Conservation (phyloP, 2,113 vertebrate genomes). For the Coregonus clupeaformis region DNA sequence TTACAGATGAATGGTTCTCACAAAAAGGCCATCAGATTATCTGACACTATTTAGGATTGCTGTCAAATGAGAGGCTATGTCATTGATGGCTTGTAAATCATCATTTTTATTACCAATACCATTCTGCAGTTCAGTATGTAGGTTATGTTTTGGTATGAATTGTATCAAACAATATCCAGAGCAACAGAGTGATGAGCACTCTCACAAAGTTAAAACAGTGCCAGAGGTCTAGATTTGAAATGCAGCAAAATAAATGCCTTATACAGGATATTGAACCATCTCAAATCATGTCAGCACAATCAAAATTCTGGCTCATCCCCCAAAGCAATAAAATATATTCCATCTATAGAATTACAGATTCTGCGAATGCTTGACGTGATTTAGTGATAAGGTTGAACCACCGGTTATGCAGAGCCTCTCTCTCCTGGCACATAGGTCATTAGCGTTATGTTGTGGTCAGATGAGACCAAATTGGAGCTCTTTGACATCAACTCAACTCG, state of each 20-base stretch:
- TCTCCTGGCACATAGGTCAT: no score
- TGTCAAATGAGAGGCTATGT: constrained; percentile 29
- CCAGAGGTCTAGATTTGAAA: constrained; percentile 1
- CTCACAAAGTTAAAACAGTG: neutral
- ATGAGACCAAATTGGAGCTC: no score
- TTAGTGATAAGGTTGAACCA: no score
- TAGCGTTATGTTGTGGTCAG: no score
- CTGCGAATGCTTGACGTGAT: constrained; percentile 27
- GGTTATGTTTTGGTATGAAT: neutral
- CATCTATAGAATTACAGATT: constrained; percentile 28
- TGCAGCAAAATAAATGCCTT: constrained; percentile 29
- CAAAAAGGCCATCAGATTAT: constrained; percentile 64
- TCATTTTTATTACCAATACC: neutral
- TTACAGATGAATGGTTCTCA: constrained; percentile 62
- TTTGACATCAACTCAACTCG: no score
- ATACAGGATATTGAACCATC: constrained; percentile 50
- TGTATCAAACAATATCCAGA: neutral
- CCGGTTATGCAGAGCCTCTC: no score
- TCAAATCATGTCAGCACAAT: constrained; percentile 56
- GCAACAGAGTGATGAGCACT: neutral
- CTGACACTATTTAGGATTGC: constrained; percentile 29
- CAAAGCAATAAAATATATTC: constrained; percentile 39
- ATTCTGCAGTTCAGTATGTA: neutral
- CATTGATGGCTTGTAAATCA: neutral
- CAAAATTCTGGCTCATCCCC: constrained; percentile 44